Evolutionary conservation across 1,140 invertebrate genomes (phyloP).

Genomic region (Microplitis mediator): DNA sequence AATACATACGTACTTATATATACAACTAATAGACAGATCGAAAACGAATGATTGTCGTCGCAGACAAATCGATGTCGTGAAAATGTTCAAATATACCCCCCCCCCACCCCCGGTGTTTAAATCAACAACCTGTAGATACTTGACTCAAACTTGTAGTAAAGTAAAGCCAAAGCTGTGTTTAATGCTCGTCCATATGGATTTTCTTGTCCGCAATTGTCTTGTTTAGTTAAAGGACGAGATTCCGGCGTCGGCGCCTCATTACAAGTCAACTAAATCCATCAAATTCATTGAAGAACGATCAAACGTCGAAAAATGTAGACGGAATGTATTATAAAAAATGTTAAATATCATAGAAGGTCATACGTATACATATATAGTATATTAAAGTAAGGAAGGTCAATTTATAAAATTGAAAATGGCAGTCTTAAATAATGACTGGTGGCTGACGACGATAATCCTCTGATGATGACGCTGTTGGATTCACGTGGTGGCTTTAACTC

Average conservation of each 20-base stretch:
- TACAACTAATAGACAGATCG: neutral
- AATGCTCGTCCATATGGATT: slow-evolving; percentile 17
- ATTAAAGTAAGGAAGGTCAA: neutral
- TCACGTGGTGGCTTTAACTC: slow-evolving; percentile 10
- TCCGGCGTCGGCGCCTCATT: slow-evolving; percentile 6
- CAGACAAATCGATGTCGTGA: neutral
- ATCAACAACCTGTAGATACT: slow-evolving; percentile 34
- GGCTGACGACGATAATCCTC: slow-evolving; percentile 27
- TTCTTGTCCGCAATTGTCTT: slow-evolving; percentile 14
- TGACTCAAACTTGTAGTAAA: neutral
- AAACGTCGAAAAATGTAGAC: no score
- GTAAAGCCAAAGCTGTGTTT: neutral
- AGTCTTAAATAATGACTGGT: slow-evolving; percentile 28
- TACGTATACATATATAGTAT: neutral
- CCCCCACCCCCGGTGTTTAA: neutral
- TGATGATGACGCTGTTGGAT: slow-evolving; percentile 28
- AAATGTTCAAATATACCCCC: neutral
- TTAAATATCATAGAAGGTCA: no score
- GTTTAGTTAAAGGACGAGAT: slow-evolving; percentile 1
- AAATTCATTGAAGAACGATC: no score
- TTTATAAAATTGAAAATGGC: slow-evolving; percentile 26
- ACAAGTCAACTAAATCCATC: neutral
- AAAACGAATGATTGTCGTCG: neutral
- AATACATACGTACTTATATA: neutral
- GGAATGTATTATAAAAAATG: no score